Conservation (phyloP, 2,797 vertebrate genomes). For the Bucorvus abyssinicus region DNA sequence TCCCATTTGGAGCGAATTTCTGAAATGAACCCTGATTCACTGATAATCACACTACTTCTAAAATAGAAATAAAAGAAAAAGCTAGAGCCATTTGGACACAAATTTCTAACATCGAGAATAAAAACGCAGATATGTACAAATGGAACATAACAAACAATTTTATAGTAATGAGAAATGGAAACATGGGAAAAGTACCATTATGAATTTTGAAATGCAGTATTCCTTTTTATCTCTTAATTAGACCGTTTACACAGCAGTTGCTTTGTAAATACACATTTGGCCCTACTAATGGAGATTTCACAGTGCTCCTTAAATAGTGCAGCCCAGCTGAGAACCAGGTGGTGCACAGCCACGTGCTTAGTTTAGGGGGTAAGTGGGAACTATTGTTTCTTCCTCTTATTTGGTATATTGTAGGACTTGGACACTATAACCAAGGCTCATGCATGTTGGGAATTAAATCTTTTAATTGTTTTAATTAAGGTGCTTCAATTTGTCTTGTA, state of each 20-base stretch:
- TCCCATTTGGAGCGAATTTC: background rate
- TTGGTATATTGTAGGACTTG: background rate
- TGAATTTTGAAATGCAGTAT: background rate
- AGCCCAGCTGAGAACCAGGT: background rate
- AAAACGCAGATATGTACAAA: background rate
- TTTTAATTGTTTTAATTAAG: background rate
- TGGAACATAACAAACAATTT: background rate
- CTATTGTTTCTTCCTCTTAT: background rate
- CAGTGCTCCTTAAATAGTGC: background rate
- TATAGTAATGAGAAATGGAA: background rate
- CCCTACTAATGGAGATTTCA: background rate
- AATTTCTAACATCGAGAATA: background rate
- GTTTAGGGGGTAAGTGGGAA: background rate
- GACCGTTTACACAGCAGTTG: background rate
- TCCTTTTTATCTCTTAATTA: conserved; percentile 23
- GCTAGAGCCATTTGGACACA: background rate
- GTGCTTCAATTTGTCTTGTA: background rate
- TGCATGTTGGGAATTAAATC: background rate
- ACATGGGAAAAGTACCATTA: background rate
- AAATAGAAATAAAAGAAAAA: background rate
- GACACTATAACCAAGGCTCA: background rate
- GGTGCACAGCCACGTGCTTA: background rate
- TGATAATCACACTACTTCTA: background rate
- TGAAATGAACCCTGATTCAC: background rate
- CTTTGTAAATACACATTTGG: conserved; percentile 25